These are phyloP conservation scores for Macrobrachium nipponense DNA, from an alignment of 1,140 invertebrate genomes.

Conservation along the genomic window DNA sequence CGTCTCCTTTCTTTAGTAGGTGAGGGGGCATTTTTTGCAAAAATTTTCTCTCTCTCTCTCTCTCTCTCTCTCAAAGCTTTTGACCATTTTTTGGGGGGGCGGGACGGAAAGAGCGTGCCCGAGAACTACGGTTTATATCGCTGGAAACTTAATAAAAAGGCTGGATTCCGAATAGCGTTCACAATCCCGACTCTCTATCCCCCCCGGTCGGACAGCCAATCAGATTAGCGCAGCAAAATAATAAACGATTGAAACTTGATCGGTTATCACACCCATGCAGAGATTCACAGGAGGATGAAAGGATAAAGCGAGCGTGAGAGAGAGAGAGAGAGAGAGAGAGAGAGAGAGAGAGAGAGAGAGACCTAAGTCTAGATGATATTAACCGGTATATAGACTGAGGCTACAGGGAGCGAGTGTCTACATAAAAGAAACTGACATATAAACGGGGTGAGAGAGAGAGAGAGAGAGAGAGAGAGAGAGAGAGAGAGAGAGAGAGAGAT, in stretches of 20 bases:
- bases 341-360: conserved; percentile 17
- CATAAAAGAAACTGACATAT: background rate
- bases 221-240: conserved; percentile 60
- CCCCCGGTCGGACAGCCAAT: conserved; percentile 47
- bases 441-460: background rate
- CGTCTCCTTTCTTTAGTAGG: background rate
- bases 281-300: conserved; percentile 47
- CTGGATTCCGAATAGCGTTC: background rate
- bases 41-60: background rate
- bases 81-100: background rate
- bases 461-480: conserved; percentile 8
- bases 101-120: too few species aligned
- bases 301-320: conserved; percentile 34
- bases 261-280: conserved; percentile 52
- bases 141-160: background rate
- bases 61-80: background rate
- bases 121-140: too few species aligned
- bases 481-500: too few species aligned
- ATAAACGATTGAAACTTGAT: conserved; percentile 62
- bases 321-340: conserved; percentile 46
- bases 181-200: conserved; percentile 3
- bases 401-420: background rate
- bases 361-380: background rate
- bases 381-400: background rate
- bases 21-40: background rate